These are phyloP conservation scores for Fragum sueziense DNA, from an alignment of 2,888 invertebrate species.

Conservation along the genomic window DNA sequence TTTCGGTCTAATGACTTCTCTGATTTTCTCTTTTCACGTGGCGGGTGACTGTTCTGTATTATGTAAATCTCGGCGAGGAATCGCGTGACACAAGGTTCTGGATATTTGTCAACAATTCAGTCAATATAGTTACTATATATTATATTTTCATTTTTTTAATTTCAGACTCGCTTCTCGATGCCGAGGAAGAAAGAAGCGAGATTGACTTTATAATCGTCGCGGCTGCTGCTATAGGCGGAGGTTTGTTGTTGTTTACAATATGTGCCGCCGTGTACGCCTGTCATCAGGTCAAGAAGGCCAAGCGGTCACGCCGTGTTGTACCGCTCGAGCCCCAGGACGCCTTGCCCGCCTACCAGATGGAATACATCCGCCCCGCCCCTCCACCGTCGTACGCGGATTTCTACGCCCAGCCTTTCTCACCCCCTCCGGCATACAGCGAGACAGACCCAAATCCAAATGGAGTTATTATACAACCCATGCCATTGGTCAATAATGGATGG, in stretches of 20 bases:
- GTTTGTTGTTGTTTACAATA: constrained; percentile 32
- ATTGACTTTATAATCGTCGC: constrained; percentile 28
- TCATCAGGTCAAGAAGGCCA: constrained; percentile 46
- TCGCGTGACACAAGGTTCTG: no score
- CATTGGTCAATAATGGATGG: background rate
- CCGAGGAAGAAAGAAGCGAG: constrained; percentile 17
- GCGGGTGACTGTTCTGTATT: no score
- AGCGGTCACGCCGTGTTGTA: constrained; percentile 27
- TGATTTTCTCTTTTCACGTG: no score
- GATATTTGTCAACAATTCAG: background rate
- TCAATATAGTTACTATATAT: background rate
- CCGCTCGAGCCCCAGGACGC: background rate
- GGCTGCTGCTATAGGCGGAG: constrained; percentile 31
- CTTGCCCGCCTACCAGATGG: constrained; percentile 17
- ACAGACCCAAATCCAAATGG: constrained; percentile 46
- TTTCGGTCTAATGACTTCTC: no score
- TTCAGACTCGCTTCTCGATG: constrained; percentile 30
- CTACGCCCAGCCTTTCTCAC: constrained; percentile 41
- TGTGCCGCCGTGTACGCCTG: constrained; percentile 36
- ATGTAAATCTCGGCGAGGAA: no score
- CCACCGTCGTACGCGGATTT: constrained; percentile 55
- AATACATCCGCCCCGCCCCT: constrained; percentile 27
- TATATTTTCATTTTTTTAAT: no score
- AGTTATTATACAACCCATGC: background rate
- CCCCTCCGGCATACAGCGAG: constrained; percentile 48